Evolutionary conservation across 2,888 invertebrate species (phyloP).

Genomic region (Ischnura elegans): DNA sequence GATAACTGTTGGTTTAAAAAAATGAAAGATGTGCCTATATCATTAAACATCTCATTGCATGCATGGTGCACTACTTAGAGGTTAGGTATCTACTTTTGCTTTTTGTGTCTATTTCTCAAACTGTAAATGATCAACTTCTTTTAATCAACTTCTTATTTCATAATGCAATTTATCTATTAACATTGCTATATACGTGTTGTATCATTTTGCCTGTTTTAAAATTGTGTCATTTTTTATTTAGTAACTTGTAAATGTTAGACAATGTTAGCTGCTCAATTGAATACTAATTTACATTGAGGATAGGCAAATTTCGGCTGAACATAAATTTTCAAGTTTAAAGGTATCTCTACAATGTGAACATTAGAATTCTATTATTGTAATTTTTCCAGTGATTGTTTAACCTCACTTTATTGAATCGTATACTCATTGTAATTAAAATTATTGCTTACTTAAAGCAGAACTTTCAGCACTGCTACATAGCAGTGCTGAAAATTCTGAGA

Average conservation of each 20-base stretch:
- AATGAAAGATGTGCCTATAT: not conserved
- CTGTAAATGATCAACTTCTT: constrained; percentile 67
- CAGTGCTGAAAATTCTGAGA: too few species aligned
- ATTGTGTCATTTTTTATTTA: not conserved
- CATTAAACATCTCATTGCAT: not conserved
- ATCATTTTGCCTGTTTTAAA: not conserved
- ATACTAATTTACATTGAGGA: not conserved
- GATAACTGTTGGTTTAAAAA: not conserved
- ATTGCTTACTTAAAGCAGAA: too few species aligned
- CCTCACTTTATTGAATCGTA: too few species aligned
- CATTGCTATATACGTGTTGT: not conserved
- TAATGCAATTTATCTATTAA: not conserved
- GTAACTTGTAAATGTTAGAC: not conserved
- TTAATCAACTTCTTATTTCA: not conserved
- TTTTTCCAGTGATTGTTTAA: too few species aligned
- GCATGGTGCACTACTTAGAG: not conserved
- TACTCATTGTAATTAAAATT: too few species aligned
- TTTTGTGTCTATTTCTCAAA: constrained; percentile 70
- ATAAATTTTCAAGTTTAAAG: not conserved
- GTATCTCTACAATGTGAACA: not conserved
- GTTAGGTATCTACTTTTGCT: constrained; percentile 70
- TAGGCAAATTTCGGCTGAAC: not conserved
- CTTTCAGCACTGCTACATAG: too few species aligned
- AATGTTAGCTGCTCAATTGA: not conserved
- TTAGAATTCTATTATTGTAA: too few species aligned